Percentiles rank a stretch among this genome's conserved stretches.
phyloP scores from a whole-genome alignment of 2,888 invertebrate species.

The Muschampia plurimacula region DNA sequence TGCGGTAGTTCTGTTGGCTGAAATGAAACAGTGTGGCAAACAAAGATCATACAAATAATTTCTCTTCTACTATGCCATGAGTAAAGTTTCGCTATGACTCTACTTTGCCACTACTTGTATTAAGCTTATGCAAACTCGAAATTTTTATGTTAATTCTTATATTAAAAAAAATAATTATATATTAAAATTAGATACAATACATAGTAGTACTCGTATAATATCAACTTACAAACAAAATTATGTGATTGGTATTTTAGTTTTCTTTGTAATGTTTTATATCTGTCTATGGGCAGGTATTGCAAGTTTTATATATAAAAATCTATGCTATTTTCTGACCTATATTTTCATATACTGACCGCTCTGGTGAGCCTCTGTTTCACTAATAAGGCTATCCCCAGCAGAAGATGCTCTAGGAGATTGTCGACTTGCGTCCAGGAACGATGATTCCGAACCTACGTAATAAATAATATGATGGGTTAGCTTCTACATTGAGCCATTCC shows the following conservation, averaged over 20 bases:
- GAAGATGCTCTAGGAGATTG: constrained; percentile 80
- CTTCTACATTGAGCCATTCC: constrained; percentile 55
- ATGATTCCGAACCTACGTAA: constrained; percentile 76
- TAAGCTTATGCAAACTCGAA: constrained; percentile 58
- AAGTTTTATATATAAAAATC: no score
- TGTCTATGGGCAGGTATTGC: no score
- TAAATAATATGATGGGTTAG: constrained; percentile 53
- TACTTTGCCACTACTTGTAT: constrained; percentile 82
- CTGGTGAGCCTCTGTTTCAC: constrained; percentile 82
- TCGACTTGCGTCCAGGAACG: constrained; percentile 78
- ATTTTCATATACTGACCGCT: constrained; percentile 71
- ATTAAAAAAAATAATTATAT: constrained; percentile 45
- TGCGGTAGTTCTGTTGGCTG: constrained; percentile 64
- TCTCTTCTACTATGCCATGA: constrained; percentile 69
- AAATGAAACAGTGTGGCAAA: constrained; percentile 77
- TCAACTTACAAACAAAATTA: not conserved
- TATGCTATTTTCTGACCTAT: constrained; percentile 9
- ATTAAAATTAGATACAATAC: constrained; percentile 28
- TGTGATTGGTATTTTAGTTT: not conserved
- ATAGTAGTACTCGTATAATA: constrained; percentile 7
- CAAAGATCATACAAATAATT: constrained; percentile 63
- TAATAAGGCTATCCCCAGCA: constrained; percentile 77
- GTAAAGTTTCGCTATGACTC: constrained; percentile 85
- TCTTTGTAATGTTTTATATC: not conserved
- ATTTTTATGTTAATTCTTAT: constrained; percentile 19